Evolutionary conservation across 2,113 vertebrate genomes (phyloP).

Genomic region (Chrysochloris asiatica): DNA sequence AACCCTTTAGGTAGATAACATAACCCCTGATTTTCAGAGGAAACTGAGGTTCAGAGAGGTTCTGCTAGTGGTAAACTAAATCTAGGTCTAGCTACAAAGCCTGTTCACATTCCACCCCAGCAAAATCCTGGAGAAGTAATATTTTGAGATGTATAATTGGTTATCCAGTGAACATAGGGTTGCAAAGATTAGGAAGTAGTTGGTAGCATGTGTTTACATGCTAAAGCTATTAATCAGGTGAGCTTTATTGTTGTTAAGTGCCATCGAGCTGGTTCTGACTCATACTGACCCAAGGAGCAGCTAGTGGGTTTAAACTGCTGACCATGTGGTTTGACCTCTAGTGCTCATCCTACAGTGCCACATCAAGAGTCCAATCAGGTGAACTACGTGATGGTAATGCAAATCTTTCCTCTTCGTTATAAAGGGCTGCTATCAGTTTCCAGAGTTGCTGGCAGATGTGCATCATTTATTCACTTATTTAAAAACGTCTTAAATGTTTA

Average conservation of each 20-base stretch:
- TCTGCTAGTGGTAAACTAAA: neutral
- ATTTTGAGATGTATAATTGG: neutral
- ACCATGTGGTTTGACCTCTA: too few relatives aligned
- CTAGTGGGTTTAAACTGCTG: too few relatives aligned
- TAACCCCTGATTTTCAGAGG: neutral
- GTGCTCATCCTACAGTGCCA: too few relatives aligned
- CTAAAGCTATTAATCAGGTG: neutral
- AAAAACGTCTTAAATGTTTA: constrained; percentile 29
- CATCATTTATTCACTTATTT: constrained; percentile 20
- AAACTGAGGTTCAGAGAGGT: neutral
- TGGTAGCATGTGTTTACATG: neutral
- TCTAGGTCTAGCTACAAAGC: neutral
- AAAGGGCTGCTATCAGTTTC: neutral
- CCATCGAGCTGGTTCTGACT: too few relatives aligned
- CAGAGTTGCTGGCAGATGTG: neutral
- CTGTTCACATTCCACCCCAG: neutral
- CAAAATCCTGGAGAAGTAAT: neutral
- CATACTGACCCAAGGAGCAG: too few relatives aligned
- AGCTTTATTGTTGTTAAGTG: too few relatives aligned
- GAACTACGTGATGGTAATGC: neutral
- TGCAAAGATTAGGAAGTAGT: neutral
- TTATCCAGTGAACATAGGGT: neutral
- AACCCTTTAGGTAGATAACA: neutral
- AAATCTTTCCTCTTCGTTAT: neutral
- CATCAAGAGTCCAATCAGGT: too few relatives aligned